Evolutionary conservation across 2,888 invertebrate genomes (phyloP).

Genomic region (Bruchidius siliquastri): DNA sequence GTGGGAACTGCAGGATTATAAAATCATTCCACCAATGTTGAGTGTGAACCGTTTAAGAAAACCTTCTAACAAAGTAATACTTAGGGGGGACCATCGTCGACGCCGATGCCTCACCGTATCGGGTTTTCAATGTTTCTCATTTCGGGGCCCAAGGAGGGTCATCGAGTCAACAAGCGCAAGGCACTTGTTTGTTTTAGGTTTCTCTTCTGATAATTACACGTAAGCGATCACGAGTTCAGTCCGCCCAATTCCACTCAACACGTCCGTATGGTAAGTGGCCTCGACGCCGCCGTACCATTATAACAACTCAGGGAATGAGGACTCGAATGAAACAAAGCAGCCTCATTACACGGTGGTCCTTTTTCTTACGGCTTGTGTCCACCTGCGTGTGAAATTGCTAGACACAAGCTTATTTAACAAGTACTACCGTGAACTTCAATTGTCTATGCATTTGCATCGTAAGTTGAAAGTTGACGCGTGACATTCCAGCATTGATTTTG

Average conservation of each 20-base stretch:
- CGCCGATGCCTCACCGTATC: neutral
- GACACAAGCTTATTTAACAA: too few relatives aligned
- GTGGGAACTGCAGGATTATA: too few relatives aligned
- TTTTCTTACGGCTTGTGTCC: neutral
- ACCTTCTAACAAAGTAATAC: constrained; percentile 1
- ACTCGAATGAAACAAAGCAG: neutral
- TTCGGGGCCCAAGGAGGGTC: constrained; percentile 31
- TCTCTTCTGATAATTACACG: constrained; percentile 46
- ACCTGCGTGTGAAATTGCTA: neutral
- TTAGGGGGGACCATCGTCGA: constrained; percentile 1
- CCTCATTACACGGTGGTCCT: neutral
- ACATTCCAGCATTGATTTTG: too few relatives aligned
- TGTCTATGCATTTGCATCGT: too few relatives aligned
- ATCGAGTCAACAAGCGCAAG: constrained; percentile 41
- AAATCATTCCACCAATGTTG: too few relatives aligned
- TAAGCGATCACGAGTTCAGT: constrained; percentile 45
- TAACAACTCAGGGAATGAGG: neutral
- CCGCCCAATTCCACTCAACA: constrained; percentile 43
- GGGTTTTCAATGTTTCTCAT: constrained; percentile 1
- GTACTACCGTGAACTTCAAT: too few relatives aligned
- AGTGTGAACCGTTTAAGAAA: neutral
- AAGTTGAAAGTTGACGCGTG: too few relatives aligned
- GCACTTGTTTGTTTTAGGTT: constrained; percentile 47
- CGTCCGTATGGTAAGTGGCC: constrained; percentile 39
- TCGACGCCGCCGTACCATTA: neutral